These are phyloP conservation scores for Lates calcarifer DNA, from an alignment of 2,113 vertebrate species.

Conservation along the genomic window DNA sequence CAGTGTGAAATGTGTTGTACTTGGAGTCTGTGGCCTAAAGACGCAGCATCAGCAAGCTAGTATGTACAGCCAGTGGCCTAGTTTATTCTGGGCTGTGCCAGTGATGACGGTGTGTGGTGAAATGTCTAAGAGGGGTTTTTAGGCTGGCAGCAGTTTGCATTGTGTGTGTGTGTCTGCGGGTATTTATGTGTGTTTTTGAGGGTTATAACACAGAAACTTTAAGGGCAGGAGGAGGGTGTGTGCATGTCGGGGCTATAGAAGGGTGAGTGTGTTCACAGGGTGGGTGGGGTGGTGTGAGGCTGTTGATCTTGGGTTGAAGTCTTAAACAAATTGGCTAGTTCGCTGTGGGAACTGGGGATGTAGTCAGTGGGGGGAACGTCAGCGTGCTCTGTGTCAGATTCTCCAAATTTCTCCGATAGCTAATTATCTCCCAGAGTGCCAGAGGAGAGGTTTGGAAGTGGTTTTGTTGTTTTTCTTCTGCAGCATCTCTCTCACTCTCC, in stretches of 20 bases:
- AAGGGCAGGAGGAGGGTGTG: constrained; percentile 34
- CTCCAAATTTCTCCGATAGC: constrained; percentile 72
- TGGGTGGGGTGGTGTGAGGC: constrained; percentile 58
- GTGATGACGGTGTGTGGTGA: constrained; percentile 54
- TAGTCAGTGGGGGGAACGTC: constrained; percentile 63
- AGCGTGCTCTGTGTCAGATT: constrained; percentile 71
- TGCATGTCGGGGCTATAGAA: constrained; percentile 39
- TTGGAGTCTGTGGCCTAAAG: constrained; percentile 48
- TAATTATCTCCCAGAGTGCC: constrained; percentile 77
- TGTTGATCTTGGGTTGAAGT: constrained; percentile 77
- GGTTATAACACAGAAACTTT: constrained; percentile 40
- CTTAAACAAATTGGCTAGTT: constrained; percentile 74
- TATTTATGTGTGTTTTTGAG: constrained; percentile 36
- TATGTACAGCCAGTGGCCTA: constrained; percentile 38
- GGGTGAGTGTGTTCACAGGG: constrained; percentile 61
- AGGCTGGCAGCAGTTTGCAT: constrained; percentile 43
- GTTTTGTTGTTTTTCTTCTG: constrained; percentile 68
- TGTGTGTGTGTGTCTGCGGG: constrained; percentile 35
- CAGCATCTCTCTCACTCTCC: constrained; percentile 25
- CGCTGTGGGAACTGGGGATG: constrained; percentile 68
- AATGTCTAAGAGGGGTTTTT: constrained; percentile 55
- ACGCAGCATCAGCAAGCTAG: constrained; percentile 54
- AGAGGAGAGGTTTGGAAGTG: constrained; percentile 64
- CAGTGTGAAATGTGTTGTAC: constrained; percentile 41
- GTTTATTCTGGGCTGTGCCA: constrained; percentile 55